Base-by-base conservation (phyloP, 2,888 invertebrate species). In the Trachelus stipa region DNA sequence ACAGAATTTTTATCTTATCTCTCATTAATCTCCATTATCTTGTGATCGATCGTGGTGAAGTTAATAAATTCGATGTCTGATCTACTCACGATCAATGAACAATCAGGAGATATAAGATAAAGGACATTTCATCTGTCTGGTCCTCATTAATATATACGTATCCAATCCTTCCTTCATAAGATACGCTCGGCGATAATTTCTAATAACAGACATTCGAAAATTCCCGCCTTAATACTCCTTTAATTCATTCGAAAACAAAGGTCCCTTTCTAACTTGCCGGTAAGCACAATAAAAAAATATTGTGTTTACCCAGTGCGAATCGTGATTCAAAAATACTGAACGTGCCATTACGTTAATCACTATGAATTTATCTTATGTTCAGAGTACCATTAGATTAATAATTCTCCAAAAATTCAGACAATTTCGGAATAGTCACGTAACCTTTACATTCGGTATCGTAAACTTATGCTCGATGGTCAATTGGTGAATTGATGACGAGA, bases 101-200 rank as follows among this genome's bases (percentile, higher is more conserved):
- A 23, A 56, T 56, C 56, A 83, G 76, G 78, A 79, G 77, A 81
- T 78, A 77, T 77, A 77, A 78, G 79, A 75, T 80, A 81, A 76
- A 75, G 79, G 77, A 81, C 71, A 78, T 80, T 77, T 74, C 74
- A 79, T 77, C 78, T 80, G 79, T 81, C 80, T 80, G 77, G 81
- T 82, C 77, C 77, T 79, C 75, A 40, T 76, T 77, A 30, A 69
- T 75, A 69, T 34, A 74, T 34, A 73, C 35, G 31, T 75, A 56
- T 69, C 56, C 34, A 30, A 12, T 76, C 69, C 34, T 77, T 74
- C 37, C 69, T 68, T 79, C 69, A 12, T 71, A 76, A 75, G 74
- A 81, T 78, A 40, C n/a, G 30, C 56, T 33, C 77, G 81, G 80
- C 77, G 74, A 81, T 77, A 56, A 37, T 74, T 74, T 30, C 40